Evolutionary conservation across 2,888 invertebrate genomes (phyloP).

Genomic region (Monoplex corrugatus): DNA sequence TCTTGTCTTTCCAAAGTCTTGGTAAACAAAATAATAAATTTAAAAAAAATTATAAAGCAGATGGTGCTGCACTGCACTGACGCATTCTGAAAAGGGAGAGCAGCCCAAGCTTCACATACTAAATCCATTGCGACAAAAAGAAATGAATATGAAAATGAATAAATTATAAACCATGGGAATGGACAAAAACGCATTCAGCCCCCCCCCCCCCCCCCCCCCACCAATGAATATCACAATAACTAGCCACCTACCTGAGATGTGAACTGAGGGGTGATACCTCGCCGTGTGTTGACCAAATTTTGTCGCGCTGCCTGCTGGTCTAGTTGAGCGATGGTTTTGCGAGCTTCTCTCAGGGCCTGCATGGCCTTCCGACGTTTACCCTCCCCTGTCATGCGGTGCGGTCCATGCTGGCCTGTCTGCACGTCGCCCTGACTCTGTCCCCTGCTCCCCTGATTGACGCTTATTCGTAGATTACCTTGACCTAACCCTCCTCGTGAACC

Average conservation of each 20-base stretch:
- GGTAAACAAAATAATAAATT: too few species aligned
- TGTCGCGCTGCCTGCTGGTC: conserved; percentile 28
- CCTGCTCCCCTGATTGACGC: not conserved
- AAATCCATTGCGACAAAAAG: not conserved
- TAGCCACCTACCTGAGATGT: not conserved
- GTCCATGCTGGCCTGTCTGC: not conserved
- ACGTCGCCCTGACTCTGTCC: not conserved
- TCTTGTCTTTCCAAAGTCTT: too few species aligned
- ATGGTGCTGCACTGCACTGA: too few species aligned
- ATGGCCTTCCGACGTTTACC: not conserved
- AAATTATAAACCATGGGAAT: not conserved
- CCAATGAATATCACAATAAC: too few species aligned
- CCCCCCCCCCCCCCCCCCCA: not conserved
- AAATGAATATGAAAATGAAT: too few species aligned
- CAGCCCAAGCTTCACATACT: not conserved
- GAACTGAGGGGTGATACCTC: not conserved
- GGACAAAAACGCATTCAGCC: not conserved
- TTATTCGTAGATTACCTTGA: not conserved
- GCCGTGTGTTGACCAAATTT: not conserved
- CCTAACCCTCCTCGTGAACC: not conserved
- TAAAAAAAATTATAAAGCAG: too few species aligned
- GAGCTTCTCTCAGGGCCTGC: conserved; percentile 14
- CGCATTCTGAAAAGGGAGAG: too few species aligned
- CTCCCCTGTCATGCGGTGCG: not conserved
- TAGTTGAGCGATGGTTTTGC: conserved; percentile 37